These are phyloP conservation scores for Tursiops truncatus DNA, from an alignment of 2,113 vertebrate genomes.

Conservation along the genomic window DNA sequence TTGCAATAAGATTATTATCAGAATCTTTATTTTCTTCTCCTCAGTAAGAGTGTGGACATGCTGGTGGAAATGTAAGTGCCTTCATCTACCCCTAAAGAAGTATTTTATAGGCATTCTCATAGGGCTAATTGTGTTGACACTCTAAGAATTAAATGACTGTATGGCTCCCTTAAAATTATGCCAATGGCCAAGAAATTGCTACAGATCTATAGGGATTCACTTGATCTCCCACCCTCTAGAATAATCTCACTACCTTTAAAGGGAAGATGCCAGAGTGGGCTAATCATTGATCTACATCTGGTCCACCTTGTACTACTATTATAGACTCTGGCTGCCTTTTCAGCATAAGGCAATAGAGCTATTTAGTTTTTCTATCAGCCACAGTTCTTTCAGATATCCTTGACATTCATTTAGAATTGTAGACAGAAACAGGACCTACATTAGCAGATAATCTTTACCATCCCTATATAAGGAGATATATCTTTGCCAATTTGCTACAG, in stretches of 20 bases:
- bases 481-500: conserved; percentile 1
- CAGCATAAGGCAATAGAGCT: background rate
- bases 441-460: conserved; percentile 11
- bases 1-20: background rate
- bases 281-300: conserved; percentile 22
- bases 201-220: background rate
- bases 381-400: conserved; percentile 22
- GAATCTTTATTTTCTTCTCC: background rate
- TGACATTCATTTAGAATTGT: conserved; percentile 48
- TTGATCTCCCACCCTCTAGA: background rate
- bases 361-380: conserved; percentile 1
- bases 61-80: background rate
- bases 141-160: background rate
- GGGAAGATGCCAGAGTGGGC: background rate
- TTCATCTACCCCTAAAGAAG: background rate
- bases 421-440: background rate
- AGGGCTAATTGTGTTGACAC: background rate
- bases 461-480: background rate
- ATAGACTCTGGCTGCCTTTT: background rate
- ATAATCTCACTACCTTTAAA: conserved; percentile 28
- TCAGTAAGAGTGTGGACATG: background rate
- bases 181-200: background rate
- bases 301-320: background rate
- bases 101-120: background rate
- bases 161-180: background rate